A percentile compares a stretch with the other conserved stretches of the same genome.
phyloP scores from a whole-genome alignment of 53 echinoderm and acorn worm species.

The Glandiceps talaboti region DNA sequence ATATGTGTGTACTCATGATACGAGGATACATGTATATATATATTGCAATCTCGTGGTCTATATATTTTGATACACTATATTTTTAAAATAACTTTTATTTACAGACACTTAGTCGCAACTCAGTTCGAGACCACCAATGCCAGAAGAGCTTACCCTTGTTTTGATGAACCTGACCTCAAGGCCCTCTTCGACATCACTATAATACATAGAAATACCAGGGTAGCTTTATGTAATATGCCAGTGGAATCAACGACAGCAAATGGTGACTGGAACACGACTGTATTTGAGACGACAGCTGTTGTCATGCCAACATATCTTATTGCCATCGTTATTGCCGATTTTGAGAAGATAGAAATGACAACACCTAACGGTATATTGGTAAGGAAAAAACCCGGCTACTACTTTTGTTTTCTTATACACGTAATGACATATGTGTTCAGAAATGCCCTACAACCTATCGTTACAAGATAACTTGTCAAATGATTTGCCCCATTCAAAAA shows the following conservation, averaged over 20 bases:
- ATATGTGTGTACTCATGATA: too few species aligned
- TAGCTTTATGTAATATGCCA: background rate
- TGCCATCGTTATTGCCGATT: background rate
- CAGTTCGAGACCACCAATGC: conserved; percentile 86
- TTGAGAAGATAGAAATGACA: background rate
- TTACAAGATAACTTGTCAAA: too few species aligned
- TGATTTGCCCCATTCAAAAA: too few species aligned
- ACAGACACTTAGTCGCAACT: conserved; percentile 65
- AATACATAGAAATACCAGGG: conserved; percentile 22
- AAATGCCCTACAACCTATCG: too few species aligned
- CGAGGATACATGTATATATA: too few species aligned
- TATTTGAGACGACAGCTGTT: background rate
- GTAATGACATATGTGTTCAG: too few species aligned
- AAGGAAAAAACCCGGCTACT: too few species aligned
- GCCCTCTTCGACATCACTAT: conserved; percentile 60
- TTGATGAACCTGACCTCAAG: conserved; percentile 73
- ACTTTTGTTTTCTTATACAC: too few species aligned
- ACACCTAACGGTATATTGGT: background rate
- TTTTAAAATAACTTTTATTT: too few species aligned
- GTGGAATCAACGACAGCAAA: background rate
- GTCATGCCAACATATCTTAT: background rate
- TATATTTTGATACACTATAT: too few species aligned
- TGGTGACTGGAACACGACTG: background rate
- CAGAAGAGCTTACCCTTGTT: conserved; percentile 81
- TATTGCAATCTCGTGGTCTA: too few species aligned